A percentile compares a stretch with the other conserved stretches of the same genome.
Conservation (phyloP, 35 echinoderm and acorn worm genomes). For the Amphiura filiformis region DNA sequence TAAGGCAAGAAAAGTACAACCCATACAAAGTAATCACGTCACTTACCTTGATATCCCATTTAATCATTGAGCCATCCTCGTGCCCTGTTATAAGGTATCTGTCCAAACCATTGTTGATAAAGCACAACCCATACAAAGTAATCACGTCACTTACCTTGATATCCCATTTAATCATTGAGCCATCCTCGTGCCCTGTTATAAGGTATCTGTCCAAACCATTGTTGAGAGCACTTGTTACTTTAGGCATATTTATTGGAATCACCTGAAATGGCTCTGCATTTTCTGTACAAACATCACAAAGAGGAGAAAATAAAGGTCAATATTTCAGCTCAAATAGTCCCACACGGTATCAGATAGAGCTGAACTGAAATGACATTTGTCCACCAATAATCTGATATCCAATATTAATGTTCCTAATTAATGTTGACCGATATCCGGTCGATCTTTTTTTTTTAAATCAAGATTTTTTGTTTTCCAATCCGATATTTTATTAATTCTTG, state of each 20-base stretch:
- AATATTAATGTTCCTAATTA: no score
- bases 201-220: slow-evolving; percentile 65
- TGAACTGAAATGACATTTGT: no score
- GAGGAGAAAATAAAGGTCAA: neutral
- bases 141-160: slow-evolving; percentile 52
- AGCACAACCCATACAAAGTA: no score
- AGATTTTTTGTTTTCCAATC: no score
- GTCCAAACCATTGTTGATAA: slow-evolving; percentile 60
- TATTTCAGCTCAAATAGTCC: no score
- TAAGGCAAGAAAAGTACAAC: no score
- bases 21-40: no score
- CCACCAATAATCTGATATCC: no score
- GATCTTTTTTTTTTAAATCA: no score
- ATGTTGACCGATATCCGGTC: no score
- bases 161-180: slow-evolving; percentile 58
- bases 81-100: slow-evolving; percentile 79
- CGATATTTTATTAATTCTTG: no score
- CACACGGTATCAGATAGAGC: no score
- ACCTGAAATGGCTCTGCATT: slow-evolving; percentile 59
- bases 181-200: slow-evolving; percentile 87
- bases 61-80: slow-evolving; percentile 58
- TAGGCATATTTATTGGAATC: slow-evolving; percentile 56
- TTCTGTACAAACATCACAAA: slow-evolving; percentile 48
- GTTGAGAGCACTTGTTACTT: slow-evolving; percentile 77
- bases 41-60: slow-evolving; percentile 85